Evolutionary conservation across 2,113 vertebrate species (phyloP), one percentile per base, ranked within the genome.

Genomic region (Equus przewalskii): DNA sequence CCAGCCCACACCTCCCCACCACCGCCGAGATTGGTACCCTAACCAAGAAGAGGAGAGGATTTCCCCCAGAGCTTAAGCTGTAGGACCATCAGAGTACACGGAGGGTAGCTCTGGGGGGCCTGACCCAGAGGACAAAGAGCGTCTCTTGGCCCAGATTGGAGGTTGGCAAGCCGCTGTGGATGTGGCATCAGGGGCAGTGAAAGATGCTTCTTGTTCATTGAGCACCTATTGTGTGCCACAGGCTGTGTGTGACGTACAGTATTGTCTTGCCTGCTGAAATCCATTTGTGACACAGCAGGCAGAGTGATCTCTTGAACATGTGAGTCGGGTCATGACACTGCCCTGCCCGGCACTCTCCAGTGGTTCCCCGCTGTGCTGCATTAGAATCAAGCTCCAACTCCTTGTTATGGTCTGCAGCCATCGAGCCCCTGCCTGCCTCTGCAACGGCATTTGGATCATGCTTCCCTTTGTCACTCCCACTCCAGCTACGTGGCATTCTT

Each of bases 131-230:
- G 41, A 51, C 3, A 11, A 33, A 60, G 76, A 60, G 22, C 33
- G 33, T 16, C 33, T 54, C 44, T 28, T 24, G 70, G 26, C 75
- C 30, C 16, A 73, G 60, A 14, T 28, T 6, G 44, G 85, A 54
- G 26, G 0, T 15, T 11, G 64, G 69, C 7, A 30, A 16, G 24
- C 16, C 49, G 56, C 30, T 41, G 70, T 7, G 15, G 14, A 1
- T 14, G 58, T 30, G 82, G 13, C 44, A 1, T 33, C 11, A 0
- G 58, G 26, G 65, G 15, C 0, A 0, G 30, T 26, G 24, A 28
- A 0, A 1, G 14, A 8, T 24, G 44, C 49, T 3, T 41, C 28
- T 36, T 60, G 75, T 13, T n/a, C 58, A 28, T 0, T 0, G 85
- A 80, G 51, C 8, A 67, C 72, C 56, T 36, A 9, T 0, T 51